phyloP scores from a whole-genome alignment of 2,888 invertebrate species.

The Acrocyrtus sp. region DNA sequence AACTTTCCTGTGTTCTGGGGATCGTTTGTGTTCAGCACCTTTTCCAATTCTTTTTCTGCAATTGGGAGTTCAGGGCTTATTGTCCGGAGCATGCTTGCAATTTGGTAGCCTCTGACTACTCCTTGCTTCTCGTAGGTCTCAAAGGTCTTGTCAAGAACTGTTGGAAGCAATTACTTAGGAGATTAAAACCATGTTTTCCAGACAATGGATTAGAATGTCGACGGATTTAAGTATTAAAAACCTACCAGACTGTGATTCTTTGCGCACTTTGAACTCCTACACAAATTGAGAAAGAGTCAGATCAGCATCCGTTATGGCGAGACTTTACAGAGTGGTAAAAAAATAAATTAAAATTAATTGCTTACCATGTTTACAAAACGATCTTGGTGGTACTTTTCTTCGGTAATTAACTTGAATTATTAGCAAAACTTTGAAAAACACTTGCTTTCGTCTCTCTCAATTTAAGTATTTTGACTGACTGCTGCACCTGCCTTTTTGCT shows the following conservation, averaged over 20 bases:
- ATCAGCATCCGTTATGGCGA: too few species aligned
- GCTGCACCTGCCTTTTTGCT: slow-evolving; percentile 5
- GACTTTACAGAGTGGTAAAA: too few species aligned
- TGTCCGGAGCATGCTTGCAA: slow-evolving; percentile 9
- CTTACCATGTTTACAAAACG: slow-evolving; percentile 21
- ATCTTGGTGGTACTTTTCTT: too few species aligned
- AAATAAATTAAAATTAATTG: too few species aligned
- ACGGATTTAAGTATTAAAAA: too few species aligned
- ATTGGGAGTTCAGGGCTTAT: slow-evolving; percentile 5
- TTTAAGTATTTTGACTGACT: slow-evolving; percentile 21
- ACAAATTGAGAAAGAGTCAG: too few species aligned
- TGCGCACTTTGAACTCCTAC: slow-evolving; percentile 22
- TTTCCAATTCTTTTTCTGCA: slow-evolving; percentile 6
- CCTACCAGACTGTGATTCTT: slow-evolving; percentile 22
- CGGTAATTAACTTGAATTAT: too few species aligned
- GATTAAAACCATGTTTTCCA: too few species aligned
- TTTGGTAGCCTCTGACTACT: slow-evolving; percentile 4
- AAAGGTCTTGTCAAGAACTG: slow-evolving; percentile 24
- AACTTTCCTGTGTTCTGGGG: slow-evolving; percentile 13
- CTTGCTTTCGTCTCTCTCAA: slow-evolving; percentile 9
- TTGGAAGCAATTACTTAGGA: too few species aligned
- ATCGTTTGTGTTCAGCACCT: neutral
- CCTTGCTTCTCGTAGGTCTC: slow-evolving; percentile 16
- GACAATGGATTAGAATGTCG: too few species aligned
- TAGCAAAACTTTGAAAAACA: too few species aligned